Base-by-base conservation (phyloP, 2,797 vertebrate species). In the Sciurus vulgaris region DNA sequence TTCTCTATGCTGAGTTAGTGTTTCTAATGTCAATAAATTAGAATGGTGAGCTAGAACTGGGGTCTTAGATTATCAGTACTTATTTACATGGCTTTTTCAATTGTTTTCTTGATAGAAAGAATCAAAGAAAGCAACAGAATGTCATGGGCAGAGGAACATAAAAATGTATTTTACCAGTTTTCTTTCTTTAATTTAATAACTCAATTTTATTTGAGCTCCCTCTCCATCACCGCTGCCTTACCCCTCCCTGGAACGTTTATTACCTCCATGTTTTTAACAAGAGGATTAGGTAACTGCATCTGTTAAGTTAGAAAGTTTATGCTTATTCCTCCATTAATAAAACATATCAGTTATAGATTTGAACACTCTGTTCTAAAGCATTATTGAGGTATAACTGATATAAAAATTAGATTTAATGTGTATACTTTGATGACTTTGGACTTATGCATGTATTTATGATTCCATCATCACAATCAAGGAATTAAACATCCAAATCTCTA, bases 221-320 rank as follows among this genome's bases (percentile, higher is more conserved):
- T 92, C 2, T 2, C 28, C 4, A 56, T 9, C 9, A 5, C 15
- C 94, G 17, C 3, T n/a, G 47, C n/a, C 41, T 89, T 15, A 78
- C 12, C 38, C 17, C 13, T 74, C 35, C 28, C 9, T 56, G 49
- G 15, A 88, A 26, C 89, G 33, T 85, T 88, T 79, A n/a, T 51
- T 69, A 47, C 56, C 6, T 79, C 9, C 47, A 26, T 15, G 3
- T 76, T 77, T 86, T 76, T 28, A 26, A 14, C 38, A 81, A 51
- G 30, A 47, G 13, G 44, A 59, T 30, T 70, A 11, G 30, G 17
- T 65, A 89, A 82, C 14, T 76, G 5, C 18, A 51, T 54, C 33
- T 86, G 49, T 91, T 76, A 76, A 79, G 24, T 81, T 47, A 91
- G 44, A 81, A 78, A 69, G 56, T 86, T 94, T 92, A 63, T 24